These are phyloP conservation scores for Myanophis thanlyinensis DNA, from an alignment of 2,113 vertebrate genomes.

Conservation along the genomic window DNA sequence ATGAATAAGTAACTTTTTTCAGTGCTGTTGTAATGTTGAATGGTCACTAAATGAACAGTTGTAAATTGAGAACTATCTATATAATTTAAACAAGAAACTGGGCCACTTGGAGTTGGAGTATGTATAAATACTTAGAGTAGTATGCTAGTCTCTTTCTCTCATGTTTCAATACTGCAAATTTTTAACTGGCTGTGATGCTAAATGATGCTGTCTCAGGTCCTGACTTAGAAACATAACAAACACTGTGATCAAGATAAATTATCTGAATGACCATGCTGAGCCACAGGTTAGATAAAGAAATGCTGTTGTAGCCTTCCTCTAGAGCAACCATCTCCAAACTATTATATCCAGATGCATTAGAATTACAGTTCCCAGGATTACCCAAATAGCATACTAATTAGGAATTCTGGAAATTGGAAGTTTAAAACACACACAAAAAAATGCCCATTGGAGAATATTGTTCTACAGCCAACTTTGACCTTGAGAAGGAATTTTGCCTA, in stretches of 20 bases:
- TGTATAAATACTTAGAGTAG: not conserved
- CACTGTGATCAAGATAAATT: not conserved
- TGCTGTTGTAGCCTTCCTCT: not conserved
- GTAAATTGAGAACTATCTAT: not conserved
- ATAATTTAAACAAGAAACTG: not conserved
- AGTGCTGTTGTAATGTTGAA: not conserved
- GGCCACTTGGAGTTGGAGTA: not conserved
- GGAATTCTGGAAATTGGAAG: not conserved
- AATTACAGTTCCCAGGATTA: not conserved
- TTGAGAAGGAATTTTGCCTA: not conserved
- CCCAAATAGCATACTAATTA: not conserved
- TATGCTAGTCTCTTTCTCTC: not conserved
- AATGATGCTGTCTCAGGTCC: not conserved
- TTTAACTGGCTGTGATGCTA: not conserved
- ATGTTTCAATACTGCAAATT: not conserved
- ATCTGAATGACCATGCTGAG: not conserved
- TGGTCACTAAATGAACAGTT: not conserved
- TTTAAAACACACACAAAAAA: not conserved
- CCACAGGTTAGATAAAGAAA: not conserved
- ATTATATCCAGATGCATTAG: not conserved
- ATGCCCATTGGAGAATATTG: not conserved
- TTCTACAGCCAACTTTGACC: not conserved
- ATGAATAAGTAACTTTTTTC: not conserved
- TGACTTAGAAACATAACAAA: not conserved
- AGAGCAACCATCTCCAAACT: not conserved